phyloP scores from a whole-genome alignment of 1,140 invertebrate genomes.

The Caenorhabditis inopinata region DNA sequence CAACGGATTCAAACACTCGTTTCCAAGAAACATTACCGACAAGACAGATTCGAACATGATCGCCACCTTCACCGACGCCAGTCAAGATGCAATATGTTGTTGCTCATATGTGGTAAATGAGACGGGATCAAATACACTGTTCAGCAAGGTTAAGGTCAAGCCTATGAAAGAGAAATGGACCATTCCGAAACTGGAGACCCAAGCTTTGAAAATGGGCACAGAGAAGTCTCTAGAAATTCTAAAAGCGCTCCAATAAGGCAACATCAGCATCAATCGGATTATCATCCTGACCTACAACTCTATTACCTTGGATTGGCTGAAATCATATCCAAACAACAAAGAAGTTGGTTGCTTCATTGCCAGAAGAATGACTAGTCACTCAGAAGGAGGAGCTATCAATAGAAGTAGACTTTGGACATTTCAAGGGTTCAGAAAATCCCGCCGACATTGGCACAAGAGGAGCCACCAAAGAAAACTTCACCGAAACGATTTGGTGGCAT shows the following conservation, averaged over 20 bases:
- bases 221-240: background rate
- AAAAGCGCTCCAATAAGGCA: background rate
- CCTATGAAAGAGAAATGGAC: conserved; percentile 8
- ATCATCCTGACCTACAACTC: background rate
- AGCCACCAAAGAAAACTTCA: background rate
- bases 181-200: conserved; percentile 9
- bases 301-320: background rate
- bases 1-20: background rate
- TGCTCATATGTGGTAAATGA: background rate
- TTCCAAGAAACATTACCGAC: background rate
- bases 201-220: background rate
- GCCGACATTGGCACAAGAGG: conserved; percentile 1
- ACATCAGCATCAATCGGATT: background rate
- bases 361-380: background rate
- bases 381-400: background rate
- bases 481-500: background rate
- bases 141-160: background rate
- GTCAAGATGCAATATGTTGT: too few relatives aligned
- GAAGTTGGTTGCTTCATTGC: background rate
- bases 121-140: background rate
- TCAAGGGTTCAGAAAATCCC: background rate
- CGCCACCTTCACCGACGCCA: too few relatives aligned
- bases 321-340: background rate
- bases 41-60: too few relatives aligned
- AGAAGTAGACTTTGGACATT: background rate